These are phyloP conservation scores for Rhegmatorhina hoffmannsi DNA, from an alignment of 2,113 vertebrate species.

Conservation along the genomic window DNA sequence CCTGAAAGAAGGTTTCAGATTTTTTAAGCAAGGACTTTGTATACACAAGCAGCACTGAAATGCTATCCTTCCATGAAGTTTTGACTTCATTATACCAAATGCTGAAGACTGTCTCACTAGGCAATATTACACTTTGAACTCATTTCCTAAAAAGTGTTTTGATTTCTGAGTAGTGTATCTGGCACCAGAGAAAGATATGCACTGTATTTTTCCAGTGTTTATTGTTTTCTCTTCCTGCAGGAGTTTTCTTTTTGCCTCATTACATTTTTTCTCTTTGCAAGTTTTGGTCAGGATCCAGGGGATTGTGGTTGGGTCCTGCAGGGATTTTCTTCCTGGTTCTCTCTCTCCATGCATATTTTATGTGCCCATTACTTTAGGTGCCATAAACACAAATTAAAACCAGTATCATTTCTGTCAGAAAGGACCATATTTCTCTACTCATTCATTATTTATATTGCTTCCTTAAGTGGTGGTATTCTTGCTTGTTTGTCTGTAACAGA, in stretches of 20 bases:
- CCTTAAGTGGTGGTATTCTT: conserved; percentile 57
- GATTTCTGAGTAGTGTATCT: not conserved
- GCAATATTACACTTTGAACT: not conserved
- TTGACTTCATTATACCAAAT: not conserved
- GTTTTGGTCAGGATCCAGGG: conserved; percentile 6
- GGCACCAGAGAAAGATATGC: not conserved
- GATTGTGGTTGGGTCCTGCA: not conserved
- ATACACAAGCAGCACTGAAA: not conserved
- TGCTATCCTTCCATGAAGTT: not conserved
- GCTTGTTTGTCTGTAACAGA: conserved; percentile 45
- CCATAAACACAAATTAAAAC: conserved; percentile 71
- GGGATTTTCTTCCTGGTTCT: conserved; percentile 28
- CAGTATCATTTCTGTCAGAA: conserved; percentile 60
- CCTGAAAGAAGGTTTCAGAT: not conserved
- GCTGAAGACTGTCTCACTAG: not conserved
- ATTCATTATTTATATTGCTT: conserved; percentile 62
- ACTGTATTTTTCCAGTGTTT: not conserved
- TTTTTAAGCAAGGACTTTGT: not conserved
- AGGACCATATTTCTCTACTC: conserved; percentile 38
- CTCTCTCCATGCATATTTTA: conserved; percentile 59
- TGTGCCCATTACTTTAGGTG: conserved; percentile 65
- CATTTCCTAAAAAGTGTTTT: not conserved
- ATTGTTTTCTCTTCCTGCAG: not conserved
- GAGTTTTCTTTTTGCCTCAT: not conserved
- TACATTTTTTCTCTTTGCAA: not conserved